These are phyloP conservation scores for Trissolcus japonicus DNA, from an alignment of 2,888 invertebrate genomes.

Conservation along the genomic window DNA sequence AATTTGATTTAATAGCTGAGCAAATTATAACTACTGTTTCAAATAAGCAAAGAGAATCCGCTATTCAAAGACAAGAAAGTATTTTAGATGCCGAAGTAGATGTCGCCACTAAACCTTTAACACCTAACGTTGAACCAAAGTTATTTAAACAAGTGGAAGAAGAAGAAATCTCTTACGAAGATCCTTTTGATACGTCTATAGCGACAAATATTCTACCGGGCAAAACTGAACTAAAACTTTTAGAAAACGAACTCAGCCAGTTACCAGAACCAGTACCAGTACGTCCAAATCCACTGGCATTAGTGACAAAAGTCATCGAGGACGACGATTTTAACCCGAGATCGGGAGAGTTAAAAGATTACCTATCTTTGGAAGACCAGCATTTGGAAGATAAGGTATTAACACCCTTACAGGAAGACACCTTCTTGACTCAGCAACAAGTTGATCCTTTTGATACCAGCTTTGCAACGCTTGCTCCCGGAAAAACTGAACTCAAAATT, in stretches of 20 bases:
- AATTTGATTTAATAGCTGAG: constrained; percentile 71
- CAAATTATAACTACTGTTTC: constrained; percentile 55
- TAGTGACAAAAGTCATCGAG: constrained; percentile 60
- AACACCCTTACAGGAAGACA: constrained; percentile 74
- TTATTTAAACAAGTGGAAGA: constrained; percentile 70
- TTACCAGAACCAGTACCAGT: constrained; percentile 75
- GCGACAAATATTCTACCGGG: constrained; percentile 86
- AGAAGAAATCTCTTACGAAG: constrained; percentile 78
- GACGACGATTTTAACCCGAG: constrained; percentile 79
- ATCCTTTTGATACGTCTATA: constrained; percentile 93
- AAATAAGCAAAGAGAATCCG: constrained; percentile 38
- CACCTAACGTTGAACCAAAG: constrained; percentile 79
- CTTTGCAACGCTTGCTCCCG: constrained; percentile 85
- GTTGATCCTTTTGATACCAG: constrained; percentile 91
- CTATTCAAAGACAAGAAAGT: constrained; percentile 68
- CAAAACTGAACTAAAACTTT: constrained; percentile 85
- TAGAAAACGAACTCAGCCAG: constrained; percentile 85
- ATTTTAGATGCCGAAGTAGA: constrained; percentile 79
- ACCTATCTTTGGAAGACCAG: constrained; percentile 78
- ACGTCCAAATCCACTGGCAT: constrained; percentile 62
- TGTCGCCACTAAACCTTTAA: constrained; percentile 84
- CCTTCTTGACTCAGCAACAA: constrained; percentile 74
- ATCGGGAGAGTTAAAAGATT: constrained; percentile 74
- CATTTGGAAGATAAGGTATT: constrained; percentile 76
- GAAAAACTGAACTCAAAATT: constrained; percentile 86